Evolutionary conservation across 2,113 vertebrate species (phyloP).

Genomic region (Narcine bancroftii): DNA sequence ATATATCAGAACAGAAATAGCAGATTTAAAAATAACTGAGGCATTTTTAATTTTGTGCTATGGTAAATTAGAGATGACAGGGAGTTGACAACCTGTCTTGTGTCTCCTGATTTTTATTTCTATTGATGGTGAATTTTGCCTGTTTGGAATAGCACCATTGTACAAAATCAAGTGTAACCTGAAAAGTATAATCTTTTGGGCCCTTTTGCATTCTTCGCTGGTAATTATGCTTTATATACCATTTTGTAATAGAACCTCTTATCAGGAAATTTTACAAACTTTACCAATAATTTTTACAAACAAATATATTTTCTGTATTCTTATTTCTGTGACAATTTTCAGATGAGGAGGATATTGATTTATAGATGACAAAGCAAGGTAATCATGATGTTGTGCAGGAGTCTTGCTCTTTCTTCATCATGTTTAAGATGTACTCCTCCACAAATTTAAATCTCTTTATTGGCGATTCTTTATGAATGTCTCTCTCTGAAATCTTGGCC

Average conservation of each 20-base stretch:
- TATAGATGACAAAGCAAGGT: background rate
- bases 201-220: background rate
- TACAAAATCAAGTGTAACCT: background rate
- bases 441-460: background rate
- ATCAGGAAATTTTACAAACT: background rate
- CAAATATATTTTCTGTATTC: background rate
- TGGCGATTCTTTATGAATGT: background rate
- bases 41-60: background rate
- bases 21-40: background rate
- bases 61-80: background rate
- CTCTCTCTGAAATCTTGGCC: background rate
- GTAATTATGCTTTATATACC: background rate
- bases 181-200: too few species aligned
- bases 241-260: background rate
- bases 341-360: slow-evolving; percentile 12
- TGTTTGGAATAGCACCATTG: background rate
- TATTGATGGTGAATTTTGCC: background rate
- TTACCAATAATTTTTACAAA: background rate
- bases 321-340: background rate
- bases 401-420: background rate
- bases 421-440: background rate
- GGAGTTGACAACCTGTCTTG: background rate
- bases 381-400: background rate
- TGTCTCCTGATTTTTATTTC: background rate
- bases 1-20: background rate